A percentile compares a stretch with the other conserved stretches of the same genome.
Conservation (phyloP, 2,888 invertebrate genomes). For the Aleiodes testaceus region DNA sequence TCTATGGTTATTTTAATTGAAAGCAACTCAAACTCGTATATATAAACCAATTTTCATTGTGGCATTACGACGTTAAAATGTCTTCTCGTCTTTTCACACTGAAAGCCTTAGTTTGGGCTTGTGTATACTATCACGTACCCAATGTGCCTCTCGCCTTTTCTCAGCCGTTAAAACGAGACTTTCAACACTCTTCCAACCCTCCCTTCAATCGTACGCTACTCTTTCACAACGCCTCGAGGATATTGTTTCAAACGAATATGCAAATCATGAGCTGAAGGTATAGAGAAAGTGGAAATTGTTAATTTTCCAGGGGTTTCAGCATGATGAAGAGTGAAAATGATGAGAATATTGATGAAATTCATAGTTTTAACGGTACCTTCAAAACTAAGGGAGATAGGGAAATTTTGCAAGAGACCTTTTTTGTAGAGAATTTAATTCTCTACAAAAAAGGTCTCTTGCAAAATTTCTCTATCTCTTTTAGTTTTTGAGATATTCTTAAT, state of each 20-base stretch:
- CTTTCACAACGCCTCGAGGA: conserved; percentile 60
- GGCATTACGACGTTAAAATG: conserved; percentile 44
- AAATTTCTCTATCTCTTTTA: no score
- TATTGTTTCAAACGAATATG: conserved; percentile 73
- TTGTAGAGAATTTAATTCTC: no score
- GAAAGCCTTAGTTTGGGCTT: conserved; percentile 31
- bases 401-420: no score
- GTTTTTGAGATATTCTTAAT: no score
- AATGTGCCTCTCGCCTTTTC: conserved; percentile 23
- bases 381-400: no score
- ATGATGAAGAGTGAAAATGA: no score
- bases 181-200: no score
- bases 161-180: conserved; percentile 60
- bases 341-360: no score
- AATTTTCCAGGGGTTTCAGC: no score
- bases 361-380: no score
- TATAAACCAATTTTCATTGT: conserved; percentile 43
- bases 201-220: conserved; percentile 46
- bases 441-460: no score
- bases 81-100: conserved; percentile 48
- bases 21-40: conserved; percentile 59
- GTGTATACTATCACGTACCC: conserved; percentile 46
- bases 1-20: conserved; percentile 71
- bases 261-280: conserved; percentile 68
- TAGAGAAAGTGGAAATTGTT: conserved; percentile 52